Conservation (phyloP, 2,113 vertebrate genomes). For the Callipepla squamata region DNA sequence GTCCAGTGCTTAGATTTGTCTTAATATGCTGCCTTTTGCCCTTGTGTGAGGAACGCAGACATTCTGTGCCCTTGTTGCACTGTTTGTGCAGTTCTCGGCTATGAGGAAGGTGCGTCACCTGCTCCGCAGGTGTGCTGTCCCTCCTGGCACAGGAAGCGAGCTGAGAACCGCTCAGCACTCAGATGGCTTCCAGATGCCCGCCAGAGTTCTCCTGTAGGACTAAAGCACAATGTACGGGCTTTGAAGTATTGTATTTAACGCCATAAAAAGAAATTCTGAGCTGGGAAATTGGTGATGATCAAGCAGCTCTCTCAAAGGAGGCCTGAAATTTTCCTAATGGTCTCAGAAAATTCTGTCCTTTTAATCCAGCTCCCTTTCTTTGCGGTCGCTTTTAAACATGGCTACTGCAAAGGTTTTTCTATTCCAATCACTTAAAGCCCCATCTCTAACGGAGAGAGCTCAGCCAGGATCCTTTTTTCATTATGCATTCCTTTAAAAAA, state of each 20-base stretch:
- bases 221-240: background rate
- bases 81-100: accelerated
- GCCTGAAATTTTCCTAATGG: background rate
- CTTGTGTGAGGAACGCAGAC: background rate
- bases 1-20: background rate
- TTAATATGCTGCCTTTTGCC: background rate
- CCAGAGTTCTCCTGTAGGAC: background rate
- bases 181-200: background rate
- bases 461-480: background rate
- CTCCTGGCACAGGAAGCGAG: background rate
- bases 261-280: background rate
- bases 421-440: background rate
- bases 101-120: accelerated
- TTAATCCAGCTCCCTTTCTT: constrained; percentile 5
- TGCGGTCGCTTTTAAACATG: background rate
- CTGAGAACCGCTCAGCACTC: background rate
- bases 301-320: background rate
- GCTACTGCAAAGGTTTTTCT: constrained; percentile 45
- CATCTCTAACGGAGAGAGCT: constrained; percentile 13
- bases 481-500: constrained; percentile 32
- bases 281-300: background rate
- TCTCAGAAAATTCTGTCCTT: background rate
- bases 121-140: background rate
- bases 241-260: background rate
- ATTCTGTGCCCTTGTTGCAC: background rate